Conservation (phyloP, 2,797 vertebrate species). For the Phalloptychus januarius region DNA sequence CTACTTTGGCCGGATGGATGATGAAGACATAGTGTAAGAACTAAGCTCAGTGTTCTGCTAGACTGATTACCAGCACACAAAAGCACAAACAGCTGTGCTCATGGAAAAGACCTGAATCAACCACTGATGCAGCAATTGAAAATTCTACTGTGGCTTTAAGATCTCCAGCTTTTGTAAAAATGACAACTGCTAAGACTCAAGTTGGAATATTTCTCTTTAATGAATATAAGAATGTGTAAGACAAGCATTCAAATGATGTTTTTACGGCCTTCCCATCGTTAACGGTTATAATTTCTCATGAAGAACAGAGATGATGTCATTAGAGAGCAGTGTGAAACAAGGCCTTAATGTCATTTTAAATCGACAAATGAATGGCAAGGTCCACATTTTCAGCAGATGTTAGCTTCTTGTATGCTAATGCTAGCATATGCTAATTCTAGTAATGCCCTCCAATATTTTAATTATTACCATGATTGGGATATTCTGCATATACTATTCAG, state of each 20-base stretch:
- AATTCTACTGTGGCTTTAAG: not conserved
- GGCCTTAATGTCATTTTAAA: not conserved
- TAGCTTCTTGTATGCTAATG: not conserved
- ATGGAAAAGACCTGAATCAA: not conserved
- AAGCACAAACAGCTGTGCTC: conserved; percentile 2
- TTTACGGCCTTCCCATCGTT: not conserved
- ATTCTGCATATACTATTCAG: not conserved
- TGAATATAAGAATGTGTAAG: not conserved
- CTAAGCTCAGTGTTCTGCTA: conserved; percentile 15
- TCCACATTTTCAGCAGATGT: not conserved
- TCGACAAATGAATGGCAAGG: not conserved
- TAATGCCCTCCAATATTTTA: not conserved
- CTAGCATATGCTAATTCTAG: not conserved
- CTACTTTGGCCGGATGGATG: conserved; percentile 88
- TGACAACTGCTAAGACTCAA: not conserved
- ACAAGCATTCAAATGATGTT: not conserved
- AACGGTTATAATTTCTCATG: not conserved
- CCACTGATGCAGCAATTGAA: not conserved
- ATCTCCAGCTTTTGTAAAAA: not conserved
- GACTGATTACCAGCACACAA: conserved; percentile 7
- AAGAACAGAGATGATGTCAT: not conserved
- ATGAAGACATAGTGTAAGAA: conserved; percentile 92
- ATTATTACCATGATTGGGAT: not conserved
- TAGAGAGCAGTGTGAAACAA: not conserved
- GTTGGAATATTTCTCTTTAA: not conserved